Evolutionary conservation across 2,113 vertebrate species (phyloP).

Genomic region (Gobiocypris rarus): DNA sequence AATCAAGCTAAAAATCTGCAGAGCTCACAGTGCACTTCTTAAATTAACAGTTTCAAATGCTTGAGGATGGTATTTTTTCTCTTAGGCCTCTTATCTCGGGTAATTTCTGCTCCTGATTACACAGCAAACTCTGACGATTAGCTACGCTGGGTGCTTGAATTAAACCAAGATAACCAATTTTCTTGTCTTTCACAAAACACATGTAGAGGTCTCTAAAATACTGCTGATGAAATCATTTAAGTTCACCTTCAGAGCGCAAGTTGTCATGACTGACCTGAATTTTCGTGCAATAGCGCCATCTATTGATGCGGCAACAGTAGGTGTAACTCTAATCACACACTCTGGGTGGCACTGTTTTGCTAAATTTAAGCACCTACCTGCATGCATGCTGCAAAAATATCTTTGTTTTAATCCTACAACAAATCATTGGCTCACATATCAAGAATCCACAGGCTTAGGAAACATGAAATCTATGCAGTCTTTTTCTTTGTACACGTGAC

Average conservation of each 20-base stretch:
- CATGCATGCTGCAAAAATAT: not conserved
- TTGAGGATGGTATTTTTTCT: conserved; percentile 23
- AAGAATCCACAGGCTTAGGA: not conserved
- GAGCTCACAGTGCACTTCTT: conserved; percentile 34
- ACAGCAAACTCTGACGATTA: conserved; percentile 2
- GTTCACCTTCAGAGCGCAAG: not conserved
- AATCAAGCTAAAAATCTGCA: conserved; percentile 42
- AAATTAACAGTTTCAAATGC: conserved; percentile 41
- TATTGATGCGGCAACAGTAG: not conserved
- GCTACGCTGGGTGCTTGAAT: not conserved
- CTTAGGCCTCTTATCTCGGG: not conserved
- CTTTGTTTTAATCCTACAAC: conserved; percentile 3
- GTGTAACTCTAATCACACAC: not conserved
- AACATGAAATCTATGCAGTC: not conserved
- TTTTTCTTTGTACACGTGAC: not conserved
- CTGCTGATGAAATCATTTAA: not conserved
- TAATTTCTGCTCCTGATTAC: conserved; percentile 25
- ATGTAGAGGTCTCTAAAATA: not conserved
- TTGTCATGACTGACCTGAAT: not conserved
- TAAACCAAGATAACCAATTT: conserved; percentile 9
- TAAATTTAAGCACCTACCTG: conserved; percentile 34
- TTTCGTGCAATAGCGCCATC: conserved; percentile 6
- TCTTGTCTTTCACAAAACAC: conserved; percentile 17
- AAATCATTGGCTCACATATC: not conserved
- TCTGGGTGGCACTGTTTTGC: conserved; percentile 51